Evolutionary conservation across 2,113 vertebrate species (phyloP).

Genomic region (Scopus umbretta): DNA sequence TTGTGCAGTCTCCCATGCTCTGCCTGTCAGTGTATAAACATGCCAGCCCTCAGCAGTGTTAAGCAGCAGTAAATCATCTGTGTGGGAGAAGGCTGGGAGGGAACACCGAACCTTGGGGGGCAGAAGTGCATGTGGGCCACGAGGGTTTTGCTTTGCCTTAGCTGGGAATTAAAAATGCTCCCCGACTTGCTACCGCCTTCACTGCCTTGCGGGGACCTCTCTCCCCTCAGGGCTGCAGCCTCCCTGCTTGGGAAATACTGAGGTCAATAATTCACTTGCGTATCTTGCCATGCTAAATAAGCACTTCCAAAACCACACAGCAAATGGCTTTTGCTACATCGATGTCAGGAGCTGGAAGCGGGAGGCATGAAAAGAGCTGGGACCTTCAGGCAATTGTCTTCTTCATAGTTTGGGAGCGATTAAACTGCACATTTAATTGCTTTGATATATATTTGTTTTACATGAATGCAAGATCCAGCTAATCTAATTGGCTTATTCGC

Average conservation of each 20-base stretch:
- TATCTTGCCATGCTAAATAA: background rate
- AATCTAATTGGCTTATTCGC: slow-evolving; percentile 22
- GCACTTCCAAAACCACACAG: background rate
- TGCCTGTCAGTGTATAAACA: background rate
- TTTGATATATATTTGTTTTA: slow-evolving; percentile 55
- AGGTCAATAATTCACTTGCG: background rate
- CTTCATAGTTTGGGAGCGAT: background rate
- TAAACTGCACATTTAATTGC: slow-evolving; percentile 43
- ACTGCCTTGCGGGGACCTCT: background rate
- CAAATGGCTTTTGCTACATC: background rate
- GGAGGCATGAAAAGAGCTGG: background rate
- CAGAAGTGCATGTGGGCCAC: background rate
- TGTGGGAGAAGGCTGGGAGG: background rate
- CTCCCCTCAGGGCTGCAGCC: background rate
- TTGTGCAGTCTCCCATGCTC: background rate
- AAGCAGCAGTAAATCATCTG: background rate
- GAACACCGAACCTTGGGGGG: background rate
- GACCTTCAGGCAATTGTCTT: slow-evolving; percentile 4
- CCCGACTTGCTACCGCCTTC: background rate
- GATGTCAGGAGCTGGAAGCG: background rate
- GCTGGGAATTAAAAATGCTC: background rate
- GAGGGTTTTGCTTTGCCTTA: background rate
- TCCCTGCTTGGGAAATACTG: background rate
- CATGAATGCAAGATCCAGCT: slow-evolving; percentile 24
- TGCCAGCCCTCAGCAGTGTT: background rate